Base-by-base conservation (phyloP, 2,888 invertebrate genomes). In the Craniophora ligustri region DNA sequence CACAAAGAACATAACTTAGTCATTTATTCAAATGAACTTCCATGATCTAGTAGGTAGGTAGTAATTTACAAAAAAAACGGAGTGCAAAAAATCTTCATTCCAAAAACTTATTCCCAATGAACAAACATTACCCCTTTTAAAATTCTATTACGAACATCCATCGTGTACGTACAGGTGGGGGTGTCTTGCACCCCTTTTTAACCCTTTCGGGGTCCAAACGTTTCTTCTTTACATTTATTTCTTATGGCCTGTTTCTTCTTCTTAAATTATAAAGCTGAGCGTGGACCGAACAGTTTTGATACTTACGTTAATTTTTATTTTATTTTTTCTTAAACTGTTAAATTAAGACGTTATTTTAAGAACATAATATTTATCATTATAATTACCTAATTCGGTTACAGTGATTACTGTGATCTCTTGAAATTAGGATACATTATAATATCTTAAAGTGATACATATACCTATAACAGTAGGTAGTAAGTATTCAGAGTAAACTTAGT, bases 171-270 rank as follows among this genome's bases (percentile, higher is more conserved):
- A 83, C 86, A 89, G 85, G 87, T 85, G 84, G 89, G 88, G 91
- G 88, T 75, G 83, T 78, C 74, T 83, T 78, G 83, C 90, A 87
- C 91, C 91, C 91, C 88, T 85, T 83, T 85, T 84, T 90, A 92
- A 93, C 92, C 93, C 93, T 93, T 93, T 92, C 87, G 91, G 85
- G 88, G 88, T 89, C 87, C 88, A 84, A 89, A 86, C 91, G 89
- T 89, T 92, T 92, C 92, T 93, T 92, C 93, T 93, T 93, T 93
- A 91, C 92, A 93, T 92, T 93, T 93, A 93, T 93, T 93, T 93
- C 92, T 93, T 93, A 93, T 93, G 91, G 92, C 91, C 92, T 93
- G 93, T 93, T 93, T 92, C 93, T 93, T 93, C 93, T 93, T 93
- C 92, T 92, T 93, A 93, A 93, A 93, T 93, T 93, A 92, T 93